phyloP scores from a whole-genome alignment of 2,888 invertebrate species.

The Germaria angustata region DNA sequence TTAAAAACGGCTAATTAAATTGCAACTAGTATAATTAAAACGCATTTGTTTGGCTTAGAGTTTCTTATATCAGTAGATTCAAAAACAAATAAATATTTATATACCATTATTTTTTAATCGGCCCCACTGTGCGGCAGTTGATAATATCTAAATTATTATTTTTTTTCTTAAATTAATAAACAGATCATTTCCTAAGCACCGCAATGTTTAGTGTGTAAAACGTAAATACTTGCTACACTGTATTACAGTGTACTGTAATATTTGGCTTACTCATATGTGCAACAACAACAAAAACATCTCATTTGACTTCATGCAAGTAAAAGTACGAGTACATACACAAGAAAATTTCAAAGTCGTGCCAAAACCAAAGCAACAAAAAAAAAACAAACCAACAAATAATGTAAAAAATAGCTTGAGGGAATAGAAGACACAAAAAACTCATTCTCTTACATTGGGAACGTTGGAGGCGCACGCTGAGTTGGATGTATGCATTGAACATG shows the following conservation, averaged over 20 bases:
- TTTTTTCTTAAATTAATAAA: too few species aligned
- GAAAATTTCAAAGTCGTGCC: conserved; percentile 49
- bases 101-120: too few species aligned
- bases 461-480: conserved; percentile 57
- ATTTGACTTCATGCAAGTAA: conserved; percentile 25
- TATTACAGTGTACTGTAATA: neutral
- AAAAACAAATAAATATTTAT: too few species aligned
- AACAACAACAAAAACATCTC: conserved; percentile 31
- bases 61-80: too few species aligned
- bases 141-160: too few species aligned
- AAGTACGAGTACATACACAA: conserved; percentile 2
- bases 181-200: too few species aligned
- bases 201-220: too few species aligned
- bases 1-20: too few species aligned
- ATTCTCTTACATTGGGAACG: conserved; percentile 57
- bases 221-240: neutral
- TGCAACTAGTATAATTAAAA: too few species aligned
- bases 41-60: too few species aligned
- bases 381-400: neutral
- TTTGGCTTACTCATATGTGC: conserved; percentile 5
- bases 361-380: conserved; percentile 29
- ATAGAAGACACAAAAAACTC: conserved; percentile 27
- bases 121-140: too few species aligned
- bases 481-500: conserved; percentile 48
- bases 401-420: conserved; percentile 31